These are phyloP conservation scores for Aphaenogaster floridana DNA, from an alignment of 1,140 invertebrate species.

Conservation along the genomic window DNA sequence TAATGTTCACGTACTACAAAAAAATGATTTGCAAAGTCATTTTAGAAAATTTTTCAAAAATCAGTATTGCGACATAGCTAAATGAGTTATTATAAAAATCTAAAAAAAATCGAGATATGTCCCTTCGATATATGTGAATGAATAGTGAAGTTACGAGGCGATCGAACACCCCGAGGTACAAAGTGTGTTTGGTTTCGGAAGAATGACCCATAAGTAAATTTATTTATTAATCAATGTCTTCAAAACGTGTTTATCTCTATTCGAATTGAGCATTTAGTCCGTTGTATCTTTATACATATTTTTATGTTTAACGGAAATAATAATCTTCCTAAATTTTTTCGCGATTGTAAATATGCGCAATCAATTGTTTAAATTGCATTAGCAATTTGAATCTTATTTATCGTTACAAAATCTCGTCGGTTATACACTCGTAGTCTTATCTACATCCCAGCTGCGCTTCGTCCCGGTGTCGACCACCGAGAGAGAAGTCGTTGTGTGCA, in stretches of 20 bases:
- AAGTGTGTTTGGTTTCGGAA: too few relatives aligned
- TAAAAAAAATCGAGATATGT: too few relatives aligned
- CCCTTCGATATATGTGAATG: too few relatives aligned
- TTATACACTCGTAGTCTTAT: constrained; percentile 55
- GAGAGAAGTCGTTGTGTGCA: constrained; percentile 54
- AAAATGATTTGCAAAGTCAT: too few relatives aligned
- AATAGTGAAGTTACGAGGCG: too few relatives aligned
- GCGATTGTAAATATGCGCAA: neutral
- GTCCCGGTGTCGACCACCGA: constrained; percentile 12
- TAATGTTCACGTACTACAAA: too few relatives aligned
- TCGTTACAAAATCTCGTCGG: constrained; percentile 3
- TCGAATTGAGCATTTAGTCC: neutral
- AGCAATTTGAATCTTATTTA: constrained; percentile 44
- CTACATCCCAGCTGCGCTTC: constrained; percentile 56
- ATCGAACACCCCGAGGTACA: too few relatives aligned
- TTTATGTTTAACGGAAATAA: neutral
- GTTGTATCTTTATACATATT: neutral
- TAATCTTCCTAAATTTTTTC: constrained; percentile 1
- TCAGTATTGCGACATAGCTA: too few relatives aligned
- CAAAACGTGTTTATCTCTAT: neutral
- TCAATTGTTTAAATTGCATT: constrained; percentile 12
- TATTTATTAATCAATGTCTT: neutral
- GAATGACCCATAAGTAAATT: neutral
- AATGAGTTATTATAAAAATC: too few relatives aligned
- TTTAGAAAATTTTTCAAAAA: too few relatives aligned